Percentiles rank a stretch among this genome's conserved stretches.
Evolutionary conservation across 53 echinoderm and acorn worm genomes (phyloP).

Genomic region (Antedon mediterranea): DNA sequence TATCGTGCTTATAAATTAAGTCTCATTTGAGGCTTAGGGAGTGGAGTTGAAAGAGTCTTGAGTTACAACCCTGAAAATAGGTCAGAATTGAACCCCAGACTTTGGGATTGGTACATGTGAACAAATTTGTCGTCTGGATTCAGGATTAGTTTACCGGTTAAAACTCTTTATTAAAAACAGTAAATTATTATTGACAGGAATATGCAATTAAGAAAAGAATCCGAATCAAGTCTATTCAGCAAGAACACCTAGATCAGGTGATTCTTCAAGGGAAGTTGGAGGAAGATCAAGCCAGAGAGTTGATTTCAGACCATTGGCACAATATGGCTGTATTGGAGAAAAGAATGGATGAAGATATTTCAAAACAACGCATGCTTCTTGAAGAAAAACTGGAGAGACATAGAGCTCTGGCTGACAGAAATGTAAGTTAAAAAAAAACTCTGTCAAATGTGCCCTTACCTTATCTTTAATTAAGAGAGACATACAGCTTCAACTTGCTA

Average conservation of each 20-base stretch:
- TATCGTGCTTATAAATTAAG: no score
- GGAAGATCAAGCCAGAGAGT: constrained; percentile 35
- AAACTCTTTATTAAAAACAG: background rate
- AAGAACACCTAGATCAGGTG: constrained; percentile 46
- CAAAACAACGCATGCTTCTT: constrained; percentile 67
- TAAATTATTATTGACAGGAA: constrained; percentile 31
- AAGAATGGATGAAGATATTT: constrained; percentile 85
- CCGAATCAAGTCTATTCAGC: constrained; percentile 43
- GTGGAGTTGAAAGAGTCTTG: no score
- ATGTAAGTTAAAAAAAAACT: constrained; percentile 28
- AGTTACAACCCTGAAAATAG: no score
- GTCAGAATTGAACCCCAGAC: no score
- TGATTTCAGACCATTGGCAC: constrained; percentile 52
- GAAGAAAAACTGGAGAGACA: constrained; percentile 70
- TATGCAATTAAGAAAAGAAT: constrained; percentile 84
- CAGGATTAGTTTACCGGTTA: no score
- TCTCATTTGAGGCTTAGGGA: no score
- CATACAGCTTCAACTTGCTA: no score
- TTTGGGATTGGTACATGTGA: no score
- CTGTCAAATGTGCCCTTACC: no score
- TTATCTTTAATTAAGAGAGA: no score
- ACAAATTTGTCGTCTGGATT: no score
- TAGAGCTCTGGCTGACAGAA: constrained; percentile 51
- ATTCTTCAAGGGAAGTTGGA: constrained; percentile 61
- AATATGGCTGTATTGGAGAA: constrained; percentile 45